Percentiles rank a stretch among this genome's conserved stretches.
These are phyloP conservation scores for Seira ritae DNA, from an alignment of 2,888 invertebrate species.

Conservation along the genomic window DNA sequence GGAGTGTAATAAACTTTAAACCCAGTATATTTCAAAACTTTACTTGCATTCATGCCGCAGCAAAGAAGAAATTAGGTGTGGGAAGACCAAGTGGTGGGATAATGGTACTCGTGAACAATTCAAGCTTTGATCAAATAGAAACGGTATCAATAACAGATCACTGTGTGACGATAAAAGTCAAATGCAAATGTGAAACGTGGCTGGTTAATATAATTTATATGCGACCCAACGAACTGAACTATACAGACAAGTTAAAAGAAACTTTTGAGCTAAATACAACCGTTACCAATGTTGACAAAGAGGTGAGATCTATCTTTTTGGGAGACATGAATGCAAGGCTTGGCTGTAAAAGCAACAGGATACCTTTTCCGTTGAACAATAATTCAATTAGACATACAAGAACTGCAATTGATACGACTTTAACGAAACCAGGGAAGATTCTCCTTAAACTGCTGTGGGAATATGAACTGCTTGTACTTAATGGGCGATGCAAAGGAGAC, in stretches of 20 bases:
- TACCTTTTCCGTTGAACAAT: background rate
- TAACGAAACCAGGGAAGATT: background rate
- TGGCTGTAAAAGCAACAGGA: background rate
- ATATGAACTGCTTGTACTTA: background rate
- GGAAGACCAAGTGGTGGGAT: background rate
- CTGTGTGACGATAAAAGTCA: background rate
- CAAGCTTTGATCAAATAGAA: background rate
- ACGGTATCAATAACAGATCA: background rate
- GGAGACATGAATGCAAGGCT: slow-evolving; percentile 18
- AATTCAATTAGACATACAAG: background rate
- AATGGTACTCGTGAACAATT: background rate
- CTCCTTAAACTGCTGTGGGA: background rate
- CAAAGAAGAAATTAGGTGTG: background rate
- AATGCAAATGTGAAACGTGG: background rate
- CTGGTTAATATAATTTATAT: background rate
- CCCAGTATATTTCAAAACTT: background rate
- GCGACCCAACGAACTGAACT: background rate
- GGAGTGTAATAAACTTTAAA: background rate
- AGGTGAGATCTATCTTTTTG: background rate
- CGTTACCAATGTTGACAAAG: background rate
- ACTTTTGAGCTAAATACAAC: background rate
- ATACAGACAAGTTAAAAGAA: background rate
- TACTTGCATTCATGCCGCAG: background rate
- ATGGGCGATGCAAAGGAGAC: background rate
- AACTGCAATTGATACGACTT: background rate